A percentile compares a stretch with the other conserved stretches of the same genome.
phyloP scores from a whole-genome alignment of 2,888 invertebrate species.

The Euspilapteryx auroguttella region DNA sequence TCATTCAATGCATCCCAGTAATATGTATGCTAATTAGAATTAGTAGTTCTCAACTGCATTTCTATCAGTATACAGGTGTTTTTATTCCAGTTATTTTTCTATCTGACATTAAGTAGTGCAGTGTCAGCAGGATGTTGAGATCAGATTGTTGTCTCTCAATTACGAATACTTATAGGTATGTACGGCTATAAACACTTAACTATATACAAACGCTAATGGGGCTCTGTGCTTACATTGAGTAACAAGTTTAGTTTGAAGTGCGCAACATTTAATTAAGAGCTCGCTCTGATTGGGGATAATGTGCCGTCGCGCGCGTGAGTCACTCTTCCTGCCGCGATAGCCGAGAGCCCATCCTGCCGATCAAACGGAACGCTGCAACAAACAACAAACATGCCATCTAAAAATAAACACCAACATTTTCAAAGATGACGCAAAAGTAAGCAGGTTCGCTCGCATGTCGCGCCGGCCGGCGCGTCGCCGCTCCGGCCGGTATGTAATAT shows the following conservation, averaged over 20 bases:
- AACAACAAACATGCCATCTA: constrained; percentile 26
- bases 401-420: constrained; percentile 24
- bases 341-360: constrained; percentile 50
- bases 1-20: constrained; percentile 8
- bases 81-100: too few species aligned
- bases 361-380: constrained; percentile 32
- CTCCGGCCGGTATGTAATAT: too few species aligned
- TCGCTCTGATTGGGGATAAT: constrained; percentile 33
- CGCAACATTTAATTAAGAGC: constrained; percentile 2
- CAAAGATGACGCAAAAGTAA: constrained; percentile 39
- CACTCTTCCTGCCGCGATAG: constrained; percentile 56
- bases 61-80: too few species aligned
- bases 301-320: constrained; percentile 30
- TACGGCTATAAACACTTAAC: too few species aligned
- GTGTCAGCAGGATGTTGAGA: too few species aligned
- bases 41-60: too few species aligned
- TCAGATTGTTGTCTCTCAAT: too few species aligned
- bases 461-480: too few species aligned
- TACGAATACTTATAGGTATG: too few species aligned
- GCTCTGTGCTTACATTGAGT: neutral
- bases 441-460: too few species aligned
- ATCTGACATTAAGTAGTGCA: too few species aligned
- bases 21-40: constrained; percentile 8
- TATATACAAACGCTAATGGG: too few species aligned
- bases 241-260: neutral